Evolutionary conservation across 2,113 vertebrate genomes (phyloP), one percentile per base, ranked within the genome.

Genomic region (Corvus cornix): DNA sequence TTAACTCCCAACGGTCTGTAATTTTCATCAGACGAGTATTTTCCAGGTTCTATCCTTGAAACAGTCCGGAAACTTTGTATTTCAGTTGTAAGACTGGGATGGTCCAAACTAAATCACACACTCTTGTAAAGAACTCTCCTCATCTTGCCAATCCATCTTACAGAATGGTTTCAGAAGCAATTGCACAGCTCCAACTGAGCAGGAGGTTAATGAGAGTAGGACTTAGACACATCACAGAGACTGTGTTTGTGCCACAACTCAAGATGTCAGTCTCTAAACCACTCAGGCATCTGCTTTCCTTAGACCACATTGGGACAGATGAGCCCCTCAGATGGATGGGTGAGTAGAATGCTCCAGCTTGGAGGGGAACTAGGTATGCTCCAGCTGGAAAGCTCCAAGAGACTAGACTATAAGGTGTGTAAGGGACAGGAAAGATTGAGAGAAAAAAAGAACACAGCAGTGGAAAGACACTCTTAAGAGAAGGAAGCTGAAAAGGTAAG

Each of bases 1-100:
- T 69, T 51, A 87, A 63, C 11, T 55, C 28, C 44, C 41, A 37
- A 1, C 2, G 4, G n/a, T 58, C 55, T 62, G 4, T 7, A 66
- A 62, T 1, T 80, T 60, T 33, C 9, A 68, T 35, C 12, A 73
- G 23, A 11, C 0, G 0, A 77, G 8, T 44, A 68, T 73, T 30
- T 48, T 73, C 31, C 41, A 60, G 16, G 6, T 56, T 78, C 24
- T 56, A 44, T 27, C 41, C 44, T 80, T 37, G 39, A 26, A 84
- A 66, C 4, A n/a, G 7, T 30, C 28, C 23, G 55, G 18, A 68
- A 19, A 46, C 12, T 8, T 53, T 28, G 26, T 8, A 51, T 39
- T 79, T 91, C 30, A 64, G 7, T 69, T 16, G 0, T 35, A 55
- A 41, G 48, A 37, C 35, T 59, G 26, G 41, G 78, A 85, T 26